A percentile compares a stretch with the other conserved stretches of the same genome.
Evolutionary conservation across 2,113 vertebrate genomes (phyloP).

Genomic region (Arvicanthis niloticus): DNA sequence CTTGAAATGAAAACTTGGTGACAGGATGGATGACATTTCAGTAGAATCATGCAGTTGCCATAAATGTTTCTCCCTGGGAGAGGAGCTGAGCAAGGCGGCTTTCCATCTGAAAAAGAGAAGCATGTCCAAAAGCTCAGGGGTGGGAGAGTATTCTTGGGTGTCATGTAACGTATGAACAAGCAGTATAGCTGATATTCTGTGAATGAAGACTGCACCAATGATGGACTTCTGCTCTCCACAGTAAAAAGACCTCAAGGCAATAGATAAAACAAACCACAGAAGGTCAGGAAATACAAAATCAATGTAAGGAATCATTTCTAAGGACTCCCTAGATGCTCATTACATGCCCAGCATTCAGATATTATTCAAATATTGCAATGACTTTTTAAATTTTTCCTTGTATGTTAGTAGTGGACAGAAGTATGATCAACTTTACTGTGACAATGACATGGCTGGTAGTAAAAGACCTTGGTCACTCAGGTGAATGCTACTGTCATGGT

Average conservation of each 20-base stretch:
- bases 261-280: background rate
- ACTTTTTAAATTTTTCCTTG: background rate
- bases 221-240: background rate
- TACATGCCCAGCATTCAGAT: background rate
- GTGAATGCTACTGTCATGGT: background rate
- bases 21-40: background rate
- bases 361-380: background rate
- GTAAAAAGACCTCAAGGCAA: background rate
- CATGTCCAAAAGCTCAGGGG: background rate
- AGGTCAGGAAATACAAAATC: background rate
- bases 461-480: background rate
- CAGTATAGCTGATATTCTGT: background rate
- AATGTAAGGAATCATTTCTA: background rate
- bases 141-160: background rate
- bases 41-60: background rate
- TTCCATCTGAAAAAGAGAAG: background rate
- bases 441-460: background rate
- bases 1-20: background rate
- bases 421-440: background rate
- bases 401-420: background rate
- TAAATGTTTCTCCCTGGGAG: background rate
- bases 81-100: background rate
- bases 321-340: background rate
- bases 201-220: accelerated
- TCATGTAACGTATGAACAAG: background rate